Percentiles rank a stretch among this genome's conserved stretches.
phyloP scores from a whole-genome alignment of 1,140 invertebrate species.

The Hestina assimilis region DNA sequence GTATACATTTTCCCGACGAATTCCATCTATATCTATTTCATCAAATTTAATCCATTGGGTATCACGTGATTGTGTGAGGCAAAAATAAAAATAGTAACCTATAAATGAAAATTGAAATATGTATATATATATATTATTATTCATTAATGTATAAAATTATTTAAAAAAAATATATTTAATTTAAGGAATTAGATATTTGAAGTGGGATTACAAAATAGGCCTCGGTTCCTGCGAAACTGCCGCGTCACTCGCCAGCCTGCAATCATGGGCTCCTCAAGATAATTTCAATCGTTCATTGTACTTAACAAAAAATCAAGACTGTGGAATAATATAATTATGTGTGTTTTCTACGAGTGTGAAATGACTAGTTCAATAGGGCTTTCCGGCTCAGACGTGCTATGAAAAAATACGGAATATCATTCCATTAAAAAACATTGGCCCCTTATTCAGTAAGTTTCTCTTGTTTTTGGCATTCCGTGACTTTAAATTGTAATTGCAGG shows the following conservation, averaged over 20 bases:
- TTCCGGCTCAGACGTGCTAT: conserved; percentile 24
- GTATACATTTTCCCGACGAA: too few species aligned
- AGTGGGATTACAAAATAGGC: conserved; percentile 24
- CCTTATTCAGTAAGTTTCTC: conserved; percentile 16
- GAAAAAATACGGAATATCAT: conserved; percentile 34
- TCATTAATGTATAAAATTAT: too few species aligned
- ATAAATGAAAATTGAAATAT: too few species aligned
- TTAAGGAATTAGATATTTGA: too few species aligned
- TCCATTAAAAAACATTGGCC: conserved; percentile 28
- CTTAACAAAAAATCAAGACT: conserved; percentile 62
- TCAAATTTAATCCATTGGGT: too few species aligned
- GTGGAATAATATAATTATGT: conserved; percentile 71
- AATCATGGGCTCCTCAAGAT: conserved; percentile 66
- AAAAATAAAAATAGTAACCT: too few species aligned
- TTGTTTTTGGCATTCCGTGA: conserved; percentile 30
- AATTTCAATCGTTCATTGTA: conserved; percentile 62
- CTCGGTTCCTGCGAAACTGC: conserved; percentile 34
- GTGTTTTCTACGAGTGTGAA: conserved; percentile 66
- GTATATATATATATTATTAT: too few species aligned
- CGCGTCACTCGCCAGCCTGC: conserved; percentile 51
- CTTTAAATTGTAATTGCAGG: conserved; percentile 30
- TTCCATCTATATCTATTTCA: too few species aligned
- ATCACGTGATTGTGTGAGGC: too few species aligned
- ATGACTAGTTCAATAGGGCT: conserved; percentile 67
- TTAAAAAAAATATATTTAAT: background rate